Percentiles rank a stretch among this genome's conserved stretches.
These are phyloP conservation scores for Psittacula derbiana DNA, from an alignment of 2,797 vertebrate genomes.

Conservation along the genomic window DNA sequence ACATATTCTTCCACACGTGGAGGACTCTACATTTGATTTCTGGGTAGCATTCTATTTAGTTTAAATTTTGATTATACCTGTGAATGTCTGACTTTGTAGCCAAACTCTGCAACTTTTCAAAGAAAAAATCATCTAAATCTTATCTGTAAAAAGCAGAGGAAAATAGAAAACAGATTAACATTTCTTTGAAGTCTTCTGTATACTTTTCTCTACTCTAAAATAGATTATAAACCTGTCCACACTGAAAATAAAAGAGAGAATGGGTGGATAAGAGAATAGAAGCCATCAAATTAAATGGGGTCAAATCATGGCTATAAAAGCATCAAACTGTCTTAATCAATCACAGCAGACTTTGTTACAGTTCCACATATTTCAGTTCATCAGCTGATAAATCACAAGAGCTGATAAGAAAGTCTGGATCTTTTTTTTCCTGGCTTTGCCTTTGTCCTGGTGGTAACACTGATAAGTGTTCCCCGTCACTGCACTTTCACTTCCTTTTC, in stretches of 20 bases:
- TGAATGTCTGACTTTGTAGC: not conserved
- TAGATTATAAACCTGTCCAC: not conserved
- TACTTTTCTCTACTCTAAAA: not conserved
- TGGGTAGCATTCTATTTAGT: not conserved
- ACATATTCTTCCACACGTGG: fast-evolving
- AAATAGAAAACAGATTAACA: not conserved
- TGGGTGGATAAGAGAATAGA: not conserved
- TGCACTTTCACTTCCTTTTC: not conserved
- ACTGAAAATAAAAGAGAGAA: not conserved
- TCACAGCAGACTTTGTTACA: not conserved
- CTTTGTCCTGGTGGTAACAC: not conserved
- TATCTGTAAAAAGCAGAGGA: not conserved
- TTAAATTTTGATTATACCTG: not conserved
- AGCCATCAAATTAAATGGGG: not conserved
- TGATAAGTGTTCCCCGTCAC: not conserved
- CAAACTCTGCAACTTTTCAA: not conserved
- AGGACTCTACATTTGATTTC: not conserved
- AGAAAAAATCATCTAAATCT: not conserved
- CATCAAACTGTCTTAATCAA: not conserved
- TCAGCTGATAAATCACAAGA: not conserved
- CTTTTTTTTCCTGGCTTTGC: not conserved
- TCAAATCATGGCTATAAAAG: not conserved
- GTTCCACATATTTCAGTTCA: not conserved
- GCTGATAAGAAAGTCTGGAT: not conserved
- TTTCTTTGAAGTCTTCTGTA: not conserved